These are phyloP conservation scores for Pardalotus punctatus DNA, from an alignment of 2,113 vertebrate genomes.

Conservation along the genomic window DNA sequence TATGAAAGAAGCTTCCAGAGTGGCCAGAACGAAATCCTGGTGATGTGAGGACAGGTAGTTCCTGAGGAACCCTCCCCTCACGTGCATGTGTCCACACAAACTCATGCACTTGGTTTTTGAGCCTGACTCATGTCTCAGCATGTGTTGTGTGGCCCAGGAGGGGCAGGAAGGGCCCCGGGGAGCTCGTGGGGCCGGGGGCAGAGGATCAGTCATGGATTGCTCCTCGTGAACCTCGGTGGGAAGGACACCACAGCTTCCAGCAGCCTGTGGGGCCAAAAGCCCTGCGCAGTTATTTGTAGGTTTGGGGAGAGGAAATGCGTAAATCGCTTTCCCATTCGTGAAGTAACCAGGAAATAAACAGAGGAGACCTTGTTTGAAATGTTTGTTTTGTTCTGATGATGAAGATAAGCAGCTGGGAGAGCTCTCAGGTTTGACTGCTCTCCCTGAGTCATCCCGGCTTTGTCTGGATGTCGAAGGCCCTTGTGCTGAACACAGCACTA, in stretches of 20 bases:
- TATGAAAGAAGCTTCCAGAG: not conserved
- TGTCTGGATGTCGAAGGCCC: not conserved
- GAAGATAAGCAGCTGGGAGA: constrained; percentile 40
- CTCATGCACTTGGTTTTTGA: not conserved
- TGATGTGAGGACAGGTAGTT: not conserved
- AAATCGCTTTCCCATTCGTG: constrained; percentile 8
- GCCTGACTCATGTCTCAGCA: not conserved
- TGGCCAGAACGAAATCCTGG: not conserved
- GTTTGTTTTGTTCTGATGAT: not conserved
- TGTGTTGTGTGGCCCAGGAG: not conserved
- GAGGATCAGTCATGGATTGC: not conserved
- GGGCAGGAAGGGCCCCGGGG: not conserved
- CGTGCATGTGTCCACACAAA: accelerated
- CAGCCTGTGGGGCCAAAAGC: not conserved
- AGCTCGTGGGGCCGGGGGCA: accelerated
- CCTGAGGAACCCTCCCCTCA: not conserved
- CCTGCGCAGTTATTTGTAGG: not conserved
- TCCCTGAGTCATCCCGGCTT: not conserved
- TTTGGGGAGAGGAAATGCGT: constrained; percentile 15
- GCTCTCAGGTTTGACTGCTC: not conserved
- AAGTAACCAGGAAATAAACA: constrained; percentile 33
- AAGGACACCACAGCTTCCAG: not conserved
- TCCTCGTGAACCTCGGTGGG: accelerated
- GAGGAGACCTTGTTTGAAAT: not conserved
- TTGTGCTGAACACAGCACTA: not conserved